These are phyloP conservation scores for Salvator merianae DNA, from an alignment of 2,113 vertebrate species.

Conservation along the genomic window DNA sequence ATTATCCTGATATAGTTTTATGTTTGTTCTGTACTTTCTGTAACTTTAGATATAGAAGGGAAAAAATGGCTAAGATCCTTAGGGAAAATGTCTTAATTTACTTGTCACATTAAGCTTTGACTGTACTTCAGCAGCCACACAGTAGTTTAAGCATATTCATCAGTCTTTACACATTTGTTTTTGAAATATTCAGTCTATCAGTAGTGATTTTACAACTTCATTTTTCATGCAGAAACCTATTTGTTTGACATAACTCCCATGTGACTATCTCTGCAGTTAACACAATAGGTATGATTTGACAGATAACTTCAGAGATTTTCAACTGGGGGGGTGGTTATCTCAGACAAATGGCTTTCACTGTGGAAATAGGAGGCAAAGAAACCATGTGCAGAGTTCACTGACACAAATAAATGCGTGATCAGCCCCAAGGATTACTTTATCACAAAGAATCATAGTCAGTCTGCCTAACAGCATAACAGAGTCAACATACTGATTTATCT, in stretches of 20 bases:
- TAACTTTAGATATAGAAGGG: too few species aligned
- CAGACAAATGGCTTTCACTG: background rate
- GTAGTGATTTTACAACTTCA: background rate
- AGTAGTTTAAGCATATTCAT: background rate
- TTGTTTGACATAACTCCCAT: background rate
- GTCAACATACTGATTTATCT: background rate
- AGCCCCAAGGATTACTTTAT: background rate
- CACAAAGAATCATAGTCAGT: background rate
- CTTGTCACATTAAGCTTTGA: background rate
- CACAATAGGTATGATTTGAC: background rate
- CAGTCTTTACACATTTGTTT: background rate
- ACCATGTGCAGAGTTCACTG: background rate
- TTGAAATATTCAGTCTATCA: background rate
- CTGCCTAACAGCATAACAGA: background rate
- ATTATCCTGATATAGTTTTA: too few species aligned
- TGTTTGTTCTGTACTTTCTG: too few species aligned
- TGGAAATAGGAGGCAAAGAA: background rate
- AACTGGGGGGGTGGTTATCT: background rate
- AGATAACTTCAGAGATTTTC: background rate
- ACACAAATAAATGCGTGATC: background rate
- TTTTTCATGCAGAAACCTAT: background rate
- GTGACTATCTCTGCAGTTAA: background rate
- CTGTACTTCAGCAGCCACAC: background rate
- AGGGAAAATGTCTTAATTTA: background rate
- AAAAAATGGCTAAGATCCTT: background rate